phyloP scores from a whole-genome alignment of 1,140 invertebrate genomes.

The Streblospio benedicti region DNA sequence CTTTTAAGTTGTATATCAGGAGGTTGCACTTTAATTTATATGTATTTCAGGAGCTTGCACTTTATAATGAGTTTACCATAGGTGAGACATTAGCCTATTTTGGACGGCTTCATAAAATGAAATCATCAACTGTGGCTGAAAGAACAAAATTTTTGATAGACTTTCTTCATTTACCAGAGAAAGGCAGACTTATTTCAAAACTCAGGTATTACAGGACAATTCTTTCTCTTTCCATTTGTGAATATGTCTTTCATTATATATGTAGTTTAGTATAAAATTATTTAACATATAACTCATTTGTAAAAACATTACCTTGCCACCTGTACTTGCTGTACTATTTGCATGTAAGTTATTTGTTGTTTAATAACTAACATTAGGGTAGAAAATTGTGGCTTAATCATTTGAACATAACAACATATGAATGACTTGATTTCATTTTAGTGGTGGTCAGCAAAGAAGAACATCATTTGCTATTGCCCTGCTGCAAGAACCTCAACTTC shows the following conservation, averaged over 20 bases:
- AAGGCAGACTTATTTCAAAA: slow-evolving; percentile 60
- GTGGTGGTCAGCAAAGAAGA: slow-evolving; percentile 83
- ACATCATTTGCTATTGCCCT: slow-evolving; percentile 86
- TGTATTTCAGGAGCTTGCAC: slow-evolving; percentile 67
- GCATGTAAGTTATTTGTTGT: too few species aligned
- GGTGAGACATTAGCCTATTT: slow-evolving; percentile 92
- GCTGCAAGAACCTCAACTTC: slow-evolving; percentile 81
- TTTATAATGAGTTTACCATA: slow-evolving; percentile 91
- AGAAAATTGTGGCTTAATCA: neutral
- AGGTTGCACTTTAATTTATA: neutral
- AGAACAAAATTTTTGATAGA: slow-evolving; percentile 80
- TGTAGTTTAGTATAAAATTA: neutral
- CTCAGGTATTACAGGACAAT: slow-evolving; percentile 56
- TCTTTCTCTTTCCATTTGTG: neutral
- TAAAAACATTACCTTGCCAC: neutral
- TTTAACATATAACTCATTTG: neutral
- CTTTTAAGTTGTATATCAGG: too few species aligned
- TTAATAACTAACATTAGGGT: neutral
- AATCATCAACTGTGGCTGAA: slow-evolving; percentile 67
- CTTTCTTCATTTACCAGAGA: slow-evolving; percentile 52
- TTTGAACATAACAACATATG: too few species aligned
- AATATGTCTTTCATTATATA: slow-evolving; percentile 38
- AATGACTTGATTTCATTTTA: slow-evolving; percentile 55
- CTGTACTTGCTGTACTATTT: neutral
- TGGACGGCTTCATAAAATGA: slow-evolving; percentile 90